Evolutionary conservation across 1,140 invertebrate species (phyloP).

Genomic region (Drosophila willistoni): DNA sequence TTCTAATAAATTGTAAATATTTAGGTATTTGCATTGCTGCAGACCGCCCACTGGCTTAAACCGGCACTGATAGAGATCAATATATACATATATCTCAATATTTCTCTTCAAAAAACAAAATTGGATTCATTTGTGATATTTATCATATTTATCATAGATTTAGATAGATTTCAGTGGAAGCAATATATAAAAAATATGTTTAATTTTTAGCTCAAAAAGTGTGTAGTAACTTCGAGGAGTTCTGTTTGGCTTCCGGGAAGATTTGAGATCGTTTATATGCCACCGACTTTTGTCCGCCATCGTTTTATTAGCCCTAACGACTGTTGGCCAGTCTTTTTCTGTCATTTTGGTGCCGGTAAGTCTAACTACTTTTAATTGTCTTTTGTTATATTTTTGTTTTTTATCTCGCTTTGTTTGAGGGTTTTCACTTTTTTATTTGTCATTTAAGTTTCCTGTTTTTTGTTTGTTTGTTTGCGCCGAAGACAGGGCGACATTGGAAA

Average conservation of each 20-base stretch:
- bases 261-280: background rate
- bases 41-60: too few relatives aligned
- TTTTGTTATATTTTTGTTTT: background rate
- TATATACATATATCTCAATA: too few relatives aligned
- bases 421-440: constrained; percentile 10
- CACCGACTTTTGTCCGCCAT: background rate
- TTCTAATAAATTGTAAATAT: too few relatives aligned
- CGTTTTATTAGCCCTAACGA: background rate
- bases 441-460: background rate
- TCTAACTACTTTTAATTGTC: constrained; percentile 4
- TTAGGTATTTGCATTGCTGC: too few relatives aligned
- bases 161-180: too few relatives aligned
- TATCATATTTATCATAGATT: too few relatives aligned
- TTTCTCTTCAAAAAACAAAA: too few relatives aligned
- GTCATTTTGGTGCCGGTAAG: background rate
- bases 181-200: too few relatives aligned
- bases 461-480: background rate
- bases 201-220: background rate
- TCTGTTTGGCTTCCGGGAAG: background rate
- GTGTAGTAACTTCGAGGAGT: background rate
- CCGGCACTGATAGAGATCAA: too few relatives aligned
- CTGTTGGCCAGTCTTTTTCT: background rate
- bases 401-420: background rate
- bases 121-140: too few relatives aligned
- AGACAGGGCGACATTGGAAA: constrained; percentile 59